A percentile compares a stretch with the other conserved stretches of the same genome.
Evolutionary conservation across 2,888 invertebrate species (phyloP).

Genomic region (Conistra vaccinii): DNA sequence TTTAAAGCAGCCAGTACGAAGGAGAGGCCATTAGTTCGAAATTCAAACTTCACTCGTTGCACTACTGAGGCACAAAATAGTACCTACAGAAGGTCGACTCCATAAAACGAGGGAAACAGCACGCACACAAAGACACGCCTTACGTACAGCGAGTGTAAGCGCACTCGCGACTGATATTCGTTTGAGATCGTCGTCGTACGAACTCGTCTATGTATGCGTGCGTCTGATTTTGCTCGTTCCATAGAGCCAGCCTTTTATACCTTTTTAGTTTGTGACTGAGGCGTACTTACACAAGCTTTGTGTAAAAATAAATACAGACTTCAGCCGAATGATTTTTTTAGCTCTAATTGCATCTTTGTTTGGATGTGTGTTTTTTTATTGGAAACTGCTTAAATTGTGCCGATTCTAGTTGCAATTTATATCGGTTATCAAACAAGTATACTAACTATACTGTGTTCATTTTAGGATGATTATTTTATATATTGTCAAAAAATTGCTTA

Average conservation of each 20-base stretch:
- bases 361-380: not conserved
- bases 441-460: not conserved
- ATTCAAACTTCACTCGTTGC: constrained; percentile 13
- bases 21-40: constrained; percentile 23
- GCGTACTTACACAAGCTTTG: not conserved
- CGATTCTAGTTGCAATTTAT: no score
- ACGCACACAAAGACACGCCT: not conserved
- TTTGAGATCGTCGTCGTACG: not conserved
- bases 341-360: not conserved
- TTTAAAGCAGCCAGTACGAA: constrained; percentile 11
- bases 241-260: not conserved
- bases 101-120: no score
- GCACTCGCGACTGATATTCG: not conserved
- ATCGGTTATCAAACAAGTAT: not conserved
- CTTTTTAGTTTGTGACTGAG: not conserved
- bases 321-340: not conserved
- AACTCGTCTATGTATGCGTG: no score
- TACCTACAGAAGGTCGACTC: not conserved
- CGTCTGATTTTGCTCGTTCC: not conserved
- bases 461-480: not conserved
- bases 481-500: not conserved
- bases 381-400: not conserved
- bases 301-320: not conserved
- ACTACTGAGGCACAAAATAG: not conserved
- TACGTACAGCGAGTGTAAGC: not conserved